Base-by-base conservation (phyloP, 2,888 invertebrate species). In the Odiellus spinosus region DNA sequence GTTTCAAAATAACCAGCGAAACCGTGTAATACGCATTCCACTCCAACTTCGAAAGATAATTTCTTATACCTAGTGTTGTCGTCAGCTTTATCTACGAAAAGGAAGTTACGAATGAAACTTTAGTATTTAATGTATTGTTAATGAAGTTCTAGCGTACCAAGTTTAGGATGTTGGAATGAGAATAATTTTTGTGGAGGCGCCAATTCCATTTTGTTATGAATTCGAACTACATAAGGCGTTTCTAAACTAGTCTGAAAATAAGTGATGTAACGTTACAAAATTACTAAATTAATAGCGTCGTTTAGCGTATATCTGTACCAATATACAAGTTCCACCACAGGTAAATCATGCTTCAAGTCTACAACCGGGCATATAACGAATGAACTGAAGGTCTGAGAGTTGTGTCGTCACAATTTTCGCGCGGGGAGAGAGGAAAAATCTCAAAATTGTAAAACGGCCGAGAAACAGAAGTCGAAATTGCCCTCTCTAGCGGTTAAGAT, bases 1-100 rank as follows among this genome's bases (percentile, higher is more conserved):
- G 88, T 78, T 61, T 91, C 84, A 68, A 98, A 98, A 66, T 88
- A 98, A 4, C 98, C 98, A 20, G 83, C 85, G 67, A 98, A 86
- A 2, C 95, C 98, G 62, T 91, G 90, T 56, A 95, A 68, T 2
- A 90, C 76, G 62, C 80, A 78, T 61, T 87, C 81, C 58, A 80
- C 76, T 26, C 72, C 64, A 2, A 78, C 77, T 14, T 71, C 66
- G 69, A 90, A 95, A 20, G 71, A 71, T 12, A 82, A 64, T 2
- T 71, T 70, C 42, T 72, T 74, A 60, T 76, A 80, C 43, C 93
- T 75, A 42, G 77, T 74, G 65, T 93, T 91, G 60, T 82, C 80
- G 41, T 67, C 68, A 26, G 60, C 53, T 39, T 51, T 50, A 53
- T 65, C 71, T 71, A 58, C 14, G 63, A 61, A 49, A 46, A 51